Base-by-base conservation (phyloP, 2,797 vertebrate species). In the Intellagama lesueurii region DNA sequence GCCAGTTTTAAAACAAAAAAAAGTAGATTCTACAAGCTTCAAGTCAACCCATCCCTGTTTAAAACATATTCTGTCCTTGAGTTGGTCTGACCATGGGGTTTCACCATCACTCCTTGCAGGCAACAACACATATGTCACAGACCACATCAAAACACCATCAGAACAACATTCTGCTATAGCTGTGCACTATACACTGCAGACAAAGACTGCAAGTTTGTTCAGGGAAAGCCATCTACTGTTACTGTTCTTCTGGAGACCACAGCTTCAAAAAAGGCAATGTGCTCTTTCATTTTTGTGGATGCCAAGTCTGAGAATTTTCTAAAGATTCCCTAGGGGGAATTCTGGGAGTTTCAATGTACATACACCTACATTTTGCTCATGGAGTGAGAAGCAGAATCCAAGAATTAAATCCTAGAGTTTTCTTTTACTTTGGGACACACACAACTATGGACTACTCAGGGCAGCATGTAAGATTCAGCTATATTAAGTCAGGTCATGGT, bases 381-480 rank as follows among this genome's bases (percentile, higher is more conserved):
- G 96, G 96, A 96, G 96, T 97, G 97, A 97, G 96, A 97, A 96
- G 97, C 96, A 97, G 97, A 97, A 97, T 97, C 96, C 96, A 96
- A 97, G 96, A 95, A 95, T 97, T 97, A 97, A 96, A 95, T 92
- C 96, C 95, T 95, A 95, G 92, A 30, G 44, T 56, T 70, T 19
- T 78, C 16, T 77, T 91, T 95, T 88, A 93, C 93, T 95, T 0
- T 90, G 95, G 93, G 94, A 93, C 93, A 95, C 89, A 95, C 89
- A 95, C 94, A 94, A 90, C 94, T 95, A 93, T 88, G 93, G 92
- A 93, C 90, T 93, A 94, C 91, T 94, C 93, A 64, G 60, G 77
- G 95, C 90, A 96, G 94, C 87, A 26, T 4, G 47, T 32, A 83
- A 83, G 88, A 91, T 93, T 93, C 91, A 91, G 87, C 35, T 94